These are phyloP conservation scores for Sthenelais limicola DNA, from an alignment of 2,888 invertebrate genomes.

Conservation along the genomic window DNA sequence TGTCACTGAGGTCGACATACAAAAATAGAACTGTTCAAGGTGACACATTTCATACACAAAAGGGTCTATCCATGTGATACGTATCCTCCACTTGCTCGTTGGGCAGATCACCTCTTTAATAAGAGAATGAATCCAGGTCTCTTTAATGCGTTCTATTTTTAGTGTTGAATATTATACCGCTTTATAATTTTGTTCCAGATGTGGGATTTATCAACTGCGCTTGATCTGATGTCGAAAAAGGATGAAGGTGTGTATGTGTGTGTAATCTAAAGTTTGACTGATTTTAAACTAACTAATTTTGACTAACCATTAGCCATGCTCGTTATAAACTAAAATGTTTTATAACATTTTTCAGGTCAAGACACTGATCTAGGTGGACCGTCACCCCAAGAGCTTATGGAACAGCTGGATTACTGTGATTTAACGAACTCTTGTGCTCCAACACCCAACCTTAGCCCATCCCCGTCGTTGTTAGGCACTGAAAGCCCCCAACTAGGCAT, in stretches of 20 bases:
- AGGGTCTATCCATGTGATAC: no score
- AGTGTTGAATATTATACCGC: no score
- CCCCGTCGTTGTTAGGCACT: constrained; percentile 72
- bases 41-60: no score
- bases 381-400: constrained; percentile 89
- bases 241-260: constrained; percentile 48
- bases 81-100: no score
- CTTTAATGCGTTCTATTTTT: no score
- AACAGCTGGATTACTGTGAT: constrained; percentile 94
- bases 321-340: not conserved
- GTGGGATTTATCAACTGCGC: constrained; percentile 98
- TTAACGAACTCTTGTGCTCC: constrained; percentile 85
- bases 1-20: no score
- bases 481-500: constrained; percentile 15
- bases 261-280: not conserved
- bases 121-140: no score
- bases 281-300: not conserved
- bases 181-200: constrained; percentile 78
- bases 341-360: not conserved
- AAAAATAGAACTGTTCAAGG: no score
- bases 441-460: constrained; percentile 86
- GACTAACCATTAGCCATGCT: not conserved
- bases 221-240: constrained; percentile 78
- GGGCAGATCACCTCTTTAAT: no score
- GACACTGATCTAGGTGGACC: constrained; percentile 87